A percentile compares a stretch with the other conserved stretches of the same genome.
phyloP scores from a whole-genome alignment of 1,140 invertebrate genomes.

The Sminthurides bifidus region DNA sequence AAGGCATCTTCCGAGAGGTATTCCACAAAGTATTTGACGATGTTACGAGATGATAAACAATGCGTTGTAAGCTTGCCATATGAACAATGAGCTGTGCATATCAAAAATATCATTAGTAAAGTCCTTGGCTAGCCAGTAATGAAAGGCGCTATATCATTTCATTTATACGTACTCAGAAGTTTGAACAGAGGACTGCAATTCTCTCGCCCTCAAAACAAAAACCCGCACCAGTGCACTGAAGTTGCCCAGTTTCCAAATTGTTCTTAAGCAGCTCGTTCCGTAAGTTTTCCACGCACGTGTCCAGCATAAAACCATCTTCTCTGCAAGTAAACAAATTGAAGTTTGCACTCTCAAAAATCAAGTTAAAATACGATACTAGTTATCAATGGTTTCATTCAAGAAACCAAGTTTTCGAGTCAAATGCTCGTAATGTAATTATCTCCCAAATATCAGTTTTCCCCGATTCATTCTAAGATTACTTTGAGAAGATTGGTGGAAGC shows the following conservation, averaged over 20 bases:
- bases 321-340: slow-evolving; percentile 42
- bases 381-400: too few relatives aligned
- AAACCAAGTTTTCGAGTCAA: too few relatives aligned
- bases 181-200: slow-evolving; percentile 66
- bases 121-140: slow-evolving; percentile 2
- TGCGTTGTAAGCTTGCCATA: slow-evolving; percentile 91
- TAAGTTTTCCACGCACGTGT: slow-evolving; percentile 58
- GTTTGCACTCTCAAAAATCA: too few relatives aligned
- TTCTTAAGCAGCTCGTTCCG: slow-evolving; percentile 62
- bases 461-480: slow-evolving; percentile 43
- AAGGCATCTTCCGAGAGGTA: slow-evolving; percentile 61
- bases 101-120: slow-evolving; percentile 20
- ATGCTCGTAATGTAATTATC: too few relatives aligned
- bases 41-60: slow-evolving; percentile 77
- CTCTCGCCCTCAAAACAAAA: slow-evolving; percentile 61
- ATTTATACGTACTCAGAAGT: slow-evolving; percentile 62
- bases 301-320: slow-evolving; percentile 63
- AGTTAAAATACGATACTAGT: slow-evolving; percentile 10
- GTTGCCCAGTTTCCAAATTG: slow-evolving; percentile 73
- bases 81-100: slow-evolving; percentile 71
- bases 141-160: slow-evolving; percentile 7
- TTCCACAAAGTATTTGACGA: slow-evolving; percentile 80
- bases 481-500: slow-evolving; percentile 59
- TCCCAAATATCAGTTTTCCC: not conserved
- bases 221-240: slow-evolving; percentile 72